Base-by-base conservation (phyloP, 2,888 invertebrate species). In the Alviniconcha strummeri region DNA sequence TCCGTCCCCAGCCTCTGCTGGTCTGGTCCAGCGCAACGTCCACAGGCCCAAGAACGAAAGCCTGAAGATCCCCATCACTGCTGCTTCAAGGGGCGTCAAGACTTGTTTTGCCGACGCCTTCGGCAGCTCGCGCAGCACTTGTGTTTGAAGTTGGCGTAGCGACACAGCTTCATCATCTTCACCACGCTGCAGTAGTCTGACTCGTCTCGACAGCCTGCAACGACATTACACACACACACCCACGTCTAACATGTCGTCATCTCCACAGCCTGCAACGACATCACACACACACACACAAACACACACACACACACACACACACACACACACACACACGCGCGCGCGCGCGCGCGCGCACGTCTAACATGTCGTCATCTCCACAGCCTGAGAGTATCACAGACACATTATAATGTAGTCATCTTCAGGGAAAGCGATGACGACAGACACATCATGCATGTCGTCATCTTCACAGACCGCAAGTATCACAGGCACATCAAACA, bases 161-260 rank as follows among this genome's bases (percentile, higher is more conserved):
- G 96, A 94, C 98, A 98, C 95, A 98, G 95, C 91, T 97, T 97
- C 96, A 98, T 96, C 82, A 96, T 95, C 89, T 96, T 96, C 54
- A 97, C 97, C 92, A 97, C 97, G 90, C 96, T 96, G 94, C 98
- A 98, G 94, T 97, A 97, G 89, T 96, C 96, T 79, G 97, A 97
- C 75, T 90, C 88, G 85, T 93, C 92, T 55, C 85, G 84, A 85
- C 92, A 92, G 15, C 83, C 92, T 92, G 90, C 76, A 89, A 89
- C 36, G 74, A 55, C 36, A 36, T 36, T 3, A 36, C 36, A 0
- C 36, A 36, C 36, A 36, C 36, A 36, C 36, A 36, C 36, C 0
- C 36, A 36, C 79, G 9, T 11, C 5, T 1, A n/a, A 71, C 9
- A 15, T 64, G n/a, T 69, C 13, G 69, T 69, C 55, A 55, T 13